Conservation (phyloP, 1,140 invertebrate genomes). For the Dufourea novaeangliae region DNA sequence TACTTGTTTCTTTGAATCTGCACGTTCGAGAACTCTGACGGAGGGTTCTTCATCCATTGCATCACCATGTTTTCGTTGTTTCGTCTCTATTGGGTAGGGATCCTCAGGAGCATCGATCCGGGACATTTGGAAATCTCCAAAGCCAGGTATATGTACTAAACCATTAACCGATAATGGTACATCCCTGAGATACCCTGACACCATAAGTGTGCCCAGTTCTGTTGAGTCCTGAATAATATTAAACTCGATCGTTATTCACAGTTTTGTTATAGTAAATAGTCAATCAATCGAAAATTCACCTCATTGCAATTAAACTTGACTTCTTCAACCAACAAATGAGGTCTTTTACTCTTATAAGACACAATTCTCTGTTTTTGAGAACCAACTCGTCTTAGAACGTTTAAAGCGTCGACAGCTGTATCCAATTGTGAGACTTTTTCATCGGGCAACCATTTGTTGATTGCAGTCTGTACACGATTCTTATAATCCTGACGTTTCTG, state of each 20-base stretch:
- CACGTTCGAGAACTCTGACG: slow-evolving; percentile 83
- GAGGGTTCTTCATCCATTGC: slow-evolving; percentile 66
- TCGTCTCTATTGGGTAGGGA: slow-evolving; percentile 86
- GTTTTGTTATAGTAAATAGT: not conserved
- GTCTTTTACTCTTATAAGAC: slow-evolving; percentile 88
- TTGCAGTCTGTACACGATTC: slow-evolving; percentile 87
- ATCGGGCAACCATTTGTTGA: slow-evolving; percentile 90
- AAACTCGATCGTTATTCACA: slow-evolving; percentile 5
- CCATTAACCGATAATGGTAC: slow-evolving; percentile 92
- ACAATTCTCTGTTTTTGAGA: slow-evolving; percentile 90
- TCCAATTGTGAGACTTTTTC: slow-evolving; percentile 91
- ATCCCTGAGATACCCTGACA: slow-evolving; percentile 93
- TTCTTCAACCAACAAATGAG: slow-evolving; percentile 91
- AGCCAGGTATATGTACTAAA: slow-evolving; percentile 93
- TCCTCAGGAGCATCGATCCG: slow-evolving; percentile 89
- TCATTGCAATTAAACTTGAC: slow-evolving; percentile 82
- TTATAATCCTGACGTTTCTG: slow-evolving; percentile 88
- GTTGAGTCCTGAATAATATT: slow-evolving; percentile 57
- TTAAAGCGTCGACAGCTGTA: slow-evolving; percentile 88
- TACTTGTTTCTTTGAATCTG: slow-evolving; percentile 88
- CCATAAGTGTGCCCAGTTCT: slow-evolving; percentile 87
- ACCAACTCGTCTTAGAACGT: slow-evolving; percentile 90
- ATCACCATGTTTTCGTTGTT: slow-evolving; percentile 41
- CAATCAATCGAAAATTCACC: slow-evolving; percentile 64
- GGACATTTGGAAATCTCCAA: slow-evolving; percentile 95